Base-by-base conservation (phyloP, 2,888 invertebrate genomes). In the Marronus borbonicus region DNA sequence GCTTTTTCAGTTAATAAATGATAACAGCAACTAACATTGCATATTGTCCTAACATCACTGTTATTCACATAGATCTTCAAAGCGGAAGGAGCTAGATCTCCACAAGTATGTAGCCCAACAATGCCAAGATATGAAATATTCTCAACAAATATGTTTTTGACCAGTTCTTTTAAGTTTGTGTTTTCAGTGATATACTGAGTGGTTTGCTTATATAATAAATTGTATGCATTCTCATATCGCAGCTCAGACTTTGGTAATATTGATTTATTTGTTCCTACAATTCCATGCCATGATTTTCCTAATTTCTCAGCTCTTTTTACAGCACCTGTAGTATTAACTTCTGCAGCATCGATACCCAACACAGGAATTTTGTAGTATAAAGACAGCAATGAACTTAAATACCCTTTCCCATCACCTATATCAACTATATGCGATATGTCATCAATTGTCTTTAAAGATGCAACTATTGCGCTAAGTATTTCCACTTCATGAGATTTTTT, bases 21-120 rank as follows among this genome's bases (percentile, higher is more conserved):
- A 89, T 97, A 97, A 86, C 98, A 98, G 86, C 98, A 98, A 0
- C 97, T 96, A 52, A 98, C 94, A 85, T 94, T 94, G 84, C 95
- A 94, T 0, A 97, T 86, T 0, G 92, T 90, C 78, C 89, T 90
- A 0, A 93, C 90, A 36, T 90, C 85, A 0, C 89, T 77, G 78
- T 91, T 92, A 0, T 88, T 83, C 3, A 89, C 85, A 86, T 96
- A 97, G 14, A 95, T 90, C 80, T 92, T 92, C 0, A 97, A 88
- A 58, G 93, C 93, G 12, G 93, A 92, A 0, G 95, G 90, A 0
- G 95, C 94, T 5, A 98, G 89, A 88, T 95, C 93, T 0, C 98
- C 98, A 87, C 98, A 98, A 0, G 97, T 97, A 86, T 98, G 98
- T 7, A 98, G 90, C 12, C 97, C 97, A 85, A 91, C 92, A 2